Conservation (phyloP, 2,113 vertebrate species). For the Caretta caretta region DNA sequence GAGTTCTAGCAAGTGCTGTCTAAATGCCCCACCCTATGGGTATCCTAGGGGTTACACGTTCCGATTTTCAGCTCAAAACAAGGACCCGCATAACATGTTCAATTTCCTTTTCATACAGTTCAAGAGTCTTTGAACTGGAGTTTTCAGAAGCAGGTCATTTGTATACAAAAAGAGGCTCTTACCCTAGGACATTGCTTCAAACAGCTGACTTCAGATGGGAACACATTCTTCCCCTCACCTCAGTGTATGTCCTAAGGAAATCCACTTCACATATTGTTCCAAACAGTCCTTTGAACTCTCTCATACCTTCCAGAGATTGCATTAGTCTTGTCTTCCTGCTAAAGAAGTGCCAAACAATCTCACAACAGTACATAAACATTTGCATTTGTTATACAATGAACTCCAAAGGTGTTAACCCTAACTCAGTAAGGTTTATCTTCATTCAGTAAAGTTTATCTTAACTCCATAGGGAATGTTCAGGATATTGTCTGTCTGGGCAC, state of each 20-base stretch:
- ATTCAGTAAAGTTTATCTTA: not conserved
- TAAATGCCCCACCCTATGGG: not conserved
- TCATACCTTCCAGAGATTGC: not conserved
- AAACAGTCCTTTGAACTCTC: not conserved
- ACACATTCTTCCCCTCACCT: not conserved
- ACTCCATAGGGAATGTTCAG: not conserved
- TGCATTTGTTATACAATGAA: not conserved
- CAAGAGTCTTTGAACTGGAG: not conserved
- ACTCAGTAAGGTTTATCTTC: not conserved
- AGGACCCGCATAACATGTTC: not conserved
- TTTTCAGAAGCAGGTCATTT: not conserved
- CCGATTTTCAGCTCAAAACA: not conserved
- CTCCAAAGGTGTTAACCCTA: not conserved
- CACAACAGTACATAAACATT: not conserved
- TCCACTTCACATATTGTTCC: not conserved
- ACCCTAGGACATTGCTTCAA: not conserved
- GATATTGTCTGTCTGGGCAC: not conserved
- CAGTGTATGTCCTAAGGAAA: not conserved
- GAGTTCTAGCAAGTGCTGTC: not conserved
- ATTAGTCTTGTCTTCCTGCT: not conserved
- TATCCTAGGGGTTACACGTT: not conserved
- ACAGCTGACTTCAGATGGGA: not conserved
- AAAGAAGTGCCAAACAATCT: not conserved
- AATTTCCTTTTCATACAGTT: not conserved
- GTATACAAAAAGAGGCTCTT: not conserved